Evolutionary conservation across 2,888 invertebrate species (phyloP), one percentile per base, ranked within the genome.

Genomic region (Drosophila lacicola): DNA sequence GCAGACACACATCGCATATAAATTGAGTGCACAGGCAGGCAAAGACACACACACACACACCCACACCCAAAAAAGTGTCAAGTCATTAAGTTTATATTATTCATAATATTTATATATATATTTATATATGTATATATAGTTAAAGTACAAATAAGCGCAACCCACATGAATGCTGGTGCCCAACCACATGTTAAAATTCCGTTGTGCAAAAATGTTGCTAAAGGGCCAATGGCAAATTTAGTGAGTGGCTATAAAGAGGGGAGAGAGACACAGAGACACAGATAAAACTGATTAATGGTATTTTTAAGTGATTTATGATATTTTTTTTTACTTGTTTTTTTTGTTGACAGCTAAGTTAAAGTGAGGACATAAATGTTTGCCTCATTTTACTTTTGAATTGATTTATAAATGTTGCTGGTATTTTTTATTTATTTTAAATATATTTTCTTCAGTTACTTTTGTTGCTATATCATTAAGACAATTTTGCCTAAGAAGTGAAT

Each of bases 51-150:
- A 42, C 33, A 21, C 45, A 55, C 21, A 46, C 42, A 37, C 14
- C 17, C 11, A 33, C 14, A 10, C 21, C 39, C n/a, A 58, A 66
- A 72, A 73, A 77, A 67, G 58, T 74, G 89, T 55, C 51, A 72
- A 72, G 80, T 85, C 85, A 85, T 89, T 78, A 73, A 73, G 65
- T 70, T 78, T 56, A 73, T 73, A 80, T 80, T 73, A 84, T 68
- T 83, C 71, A 78, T 83, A 71, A 78, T 80, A 82, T 69, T 70
- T 70, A 57, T 57, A 49, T 54, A 39, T 61, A 53, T 34, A 39
- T 46, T 17, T 37, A 33, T 29, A 10, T 17, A 29, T 29, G 19
- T 57, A 53, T 29, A 17, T 46, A 37, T 55, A 67, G 62, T 68
- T 70, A 46, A 75, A 67, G 64, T 67, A 69, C 62, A 73, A 82